Conservation (phyloP, 2,888 invertebrate genomes). For the Argynnis bischoffii region DNA sequence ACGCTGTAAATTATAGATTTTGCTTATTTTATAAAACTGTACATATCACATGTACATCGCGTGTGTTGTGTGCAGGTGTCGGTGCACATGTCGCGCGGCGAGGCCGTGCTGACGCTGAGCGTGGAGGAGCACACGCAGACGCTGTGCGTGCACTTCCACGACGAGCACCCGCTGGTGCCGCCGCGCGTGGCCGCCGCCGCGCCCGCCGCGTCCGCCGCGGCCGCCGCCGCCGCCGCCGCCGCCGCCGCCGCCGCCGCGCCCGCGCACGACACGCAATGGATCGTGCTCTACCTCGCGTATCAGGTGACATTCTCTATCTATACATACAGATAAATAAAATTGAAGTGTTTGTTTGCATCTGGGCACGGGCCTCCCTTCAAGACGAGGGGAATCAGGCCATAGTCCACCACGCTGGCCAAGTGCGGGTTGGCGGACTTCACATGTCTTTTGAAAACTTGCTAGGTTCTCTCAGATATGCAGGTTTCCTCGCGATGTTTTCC, state of each 20-base stretch:
- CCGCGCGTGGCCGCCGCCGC: conserved; percentile 73
- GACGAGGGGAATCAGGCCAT: too few species aligned
- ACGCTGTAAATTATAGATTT: too few species aligned
- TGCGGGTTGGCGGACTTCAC: too few species aligned
- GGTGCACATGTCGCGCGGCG: conserved; percentile 69
- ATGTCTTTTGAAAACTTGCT: too few species aligned
- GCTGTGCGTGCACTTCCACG: conserved; percentile 88
- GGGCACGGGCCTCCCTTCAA: too few species aligned
- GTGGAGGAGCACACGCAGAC: conserved; percentile 92
- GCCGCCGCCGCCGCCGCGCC: conserved; percentile 72
- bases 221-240: conserved; percentile 46
- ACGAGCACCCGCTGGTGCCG: conserved; percentile 90
- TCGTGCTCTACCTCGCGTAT: conserved; percentile 92
- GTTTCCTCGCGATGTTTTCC: too few species aligned
- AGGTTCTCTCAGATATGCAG: too few species aligned
- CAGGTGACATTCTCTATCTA: conserved; percentile 81
- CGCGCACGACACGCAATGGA: conserved; percentile 57
- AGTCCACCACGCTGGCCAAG: too few species aligned
- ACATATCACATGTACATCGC: too few species aligned
- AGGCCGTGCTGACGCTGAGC: conserved; percentile 89
- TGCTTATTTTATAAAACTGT: too few species aligned
- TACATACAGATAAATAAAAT: too few species aligned
- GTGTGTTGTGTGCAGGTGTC: not conserved
- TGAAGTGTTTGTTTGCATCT: too few species aligned
- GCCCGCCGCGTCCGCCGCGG: conserved; percentile 68